Conservation (phyloP, 2,797 vertebrate species). For the Acipenser oxyrinchus region DNA sequence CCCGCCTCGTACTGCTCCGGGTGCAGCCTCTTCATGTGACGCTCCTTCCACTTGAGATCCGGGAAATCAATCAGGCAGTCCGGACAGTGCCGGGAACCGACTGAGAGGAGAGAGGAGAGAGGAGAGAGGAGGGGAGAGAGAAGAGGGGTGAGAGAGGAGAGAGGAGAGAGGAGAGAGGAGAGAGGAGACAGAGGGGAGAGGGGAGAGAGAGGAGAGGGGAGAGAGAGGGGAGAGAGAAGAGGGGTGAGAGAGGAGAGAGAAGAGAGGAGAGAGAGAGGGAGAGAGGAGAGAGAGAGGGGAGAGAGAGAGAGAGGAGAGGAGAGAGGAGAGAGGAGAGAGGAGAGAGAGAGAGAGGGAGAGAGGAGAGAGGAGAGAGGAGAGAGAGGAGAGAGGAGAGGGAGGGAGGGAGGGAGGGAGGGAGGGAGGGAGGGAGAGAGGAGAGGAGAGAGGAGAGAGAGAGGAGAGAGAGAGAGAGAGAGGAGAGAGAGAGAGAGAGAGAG, state of each 20-base stretch:
- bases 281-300: no score
- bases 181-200: no score
- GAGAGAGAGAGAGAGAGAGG: conserved; percentile 59
- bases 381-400: no score
- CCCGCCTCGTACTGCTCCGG: conserved; percentile 16
- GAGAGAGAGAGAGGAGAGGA: conserved; percentile 3
- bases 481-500: conserved; percentile 42
- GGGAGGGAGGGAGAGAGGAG: conserved; percentile 24
- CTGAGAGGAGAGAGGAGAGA: conserved; percentile 28
- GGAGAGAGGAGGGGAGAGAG: conserved; percentile 37
- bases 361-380: no score
- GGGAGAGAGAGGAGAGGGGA: conserved; percentile 36
- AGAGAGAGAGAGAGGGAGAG: not conserved
- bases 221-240: conserved; percentile 24
- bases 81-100: conserved; percentile 9
- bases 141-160: conserved; percentile 19
- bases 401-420: conserved; percentile 42
- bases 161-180: conserved; percentile 57
- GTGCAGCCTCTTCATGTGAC: not conserved
- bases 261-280: no score
- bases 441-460: conserved; percentile 39
- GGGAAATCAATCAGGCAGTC: conserved; percentile 12
- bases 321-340: not conserved
- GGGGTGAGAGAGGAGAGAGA: no score
- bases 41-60: conserved; percentile 21